Conservation (phyloP, 2,888 invertebrate species). For the Scaptomyza caliginosa region DNA sequence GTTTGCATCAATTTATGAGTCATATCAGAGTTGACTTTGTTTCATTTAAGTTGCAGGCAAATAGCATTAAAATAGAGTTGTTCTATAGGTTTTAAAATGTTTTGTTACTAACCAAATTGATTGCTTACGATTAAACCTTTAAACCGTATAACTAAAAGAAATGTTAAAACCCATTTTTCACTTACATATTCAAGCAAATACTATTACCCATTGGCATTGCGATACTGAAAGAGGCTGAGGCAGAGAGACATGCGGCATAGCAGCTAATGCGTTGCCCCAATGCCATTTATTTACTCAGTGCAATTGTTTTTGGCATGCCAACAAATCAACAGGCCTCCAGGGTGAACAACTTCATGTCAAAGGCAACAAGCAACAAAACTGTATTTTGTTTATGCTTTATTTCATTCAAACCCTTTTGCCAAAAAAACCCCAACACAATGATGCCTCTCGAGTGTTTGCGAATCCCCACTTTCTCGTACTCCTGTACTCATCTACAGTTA, state of each 20-base stretch:
- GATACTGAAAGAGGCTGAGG: background rate
- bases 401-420: background rate
- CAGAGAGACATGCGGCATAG: slow-evolving; percentile 17
- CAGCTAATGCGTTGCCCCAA: slow-evolving; percentile 44
- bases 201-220: slow-evolving; percentile 18
- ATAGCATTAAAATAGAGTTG: background rate
- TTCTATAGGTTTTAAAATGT: too few species aligned
- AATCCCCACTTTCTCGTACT: background rate
- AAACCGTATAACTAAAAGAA: background rate
- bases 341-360: slow-evolving; percentile 56
- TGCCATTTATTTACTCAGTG: slow-evolving; percentile 64
- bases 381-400: slow-evolving; percentile 18
- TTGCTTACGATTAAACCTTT: background rate
- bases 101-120: background rate
- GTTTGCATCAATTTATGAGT: slow-evolving; percentile 35
- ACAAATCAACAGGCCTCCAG: slow-evolving; percentile 69
- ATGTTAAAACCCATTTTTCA: slow-evolving; percentile 5
- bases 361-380: slow-evolving; percentile 48
- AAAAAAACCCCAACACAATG: slow-evolving; percentile 6
- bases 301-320: slow-evolving; percentile 63
- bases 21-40: slow-evolving; percentile 30
- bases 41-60: slow-evolving; percentile 33
- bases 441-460: slow-evolving; percentile 21
- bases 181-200: slow-evolving; percentile 24
- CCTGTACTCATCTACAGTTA: slow-evolving; percentile 23